phyloP scores from a whole-genome alignment of 2,113 vertebrate species.

The Lasiurus cinereus region DNA sequence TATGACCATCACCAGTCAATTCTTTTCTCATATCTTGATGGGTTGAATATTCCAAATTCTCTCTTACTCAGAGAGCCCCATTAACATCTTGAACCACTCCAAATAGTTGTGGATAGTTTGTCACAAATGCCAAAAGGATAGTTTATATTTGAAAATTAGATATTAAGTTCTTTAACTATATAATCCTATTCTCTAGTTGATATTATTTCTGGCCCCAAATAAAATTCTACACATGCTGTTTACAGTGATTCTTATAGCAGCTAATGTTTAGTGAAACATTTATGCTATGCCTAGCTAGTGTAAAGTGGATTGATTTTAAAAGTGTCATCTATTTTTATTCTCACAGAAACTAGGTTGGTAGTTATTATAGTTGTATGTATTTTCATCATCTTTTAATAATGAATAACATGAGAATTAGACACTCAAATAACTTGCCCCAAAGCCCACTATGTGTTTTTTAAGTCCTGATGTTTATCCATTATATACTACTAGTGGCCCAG shows the following conservation, averaged over 20 bases:
- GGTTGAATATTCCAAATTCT: background rate
- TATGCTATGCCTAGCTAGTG: background rate
- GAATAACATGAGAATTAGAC: background rate
- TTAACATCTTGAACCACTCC: background rate
- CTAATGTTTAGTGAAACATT: background rate
- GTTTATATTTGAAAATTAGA: slow-evolving; percentile 29
- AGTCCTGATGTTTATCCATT: background rate
- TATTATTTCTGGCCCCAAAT: slow-evolving; percentile 6
- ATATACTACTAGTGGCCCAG: background rate
- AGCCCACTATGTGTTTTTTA: background rate
- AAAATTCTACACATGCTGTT: background rate
- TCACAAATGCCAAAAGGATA: background rate
- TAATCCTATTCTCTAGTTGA: background rate
- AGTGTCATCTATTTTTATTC: slow-evolving; percentile 13
- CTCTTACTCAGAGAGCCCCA: background rate
- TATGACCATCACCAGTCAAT: background rate
- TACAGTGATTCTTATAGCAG: background rate
- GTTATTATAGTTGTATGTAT: background rate
- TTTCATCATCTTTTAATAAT: background rate
- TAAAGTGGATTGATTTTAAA: slow-evolving; percentile 27
- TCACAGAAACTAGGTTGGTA: background rate
- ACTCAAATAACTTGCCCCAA: slow-evolving; percentile 1
- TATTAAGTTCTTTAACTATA: slow-evolving; percentile 18
- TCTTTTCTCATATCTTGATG: background rate
- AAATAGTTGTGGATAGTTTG: background rate